Percentiles rank a stretch among this genome's conserved stretches.
phyloP scores from a whole-genome alignment of 2,113 vertebrate genomes.

The Prionailurus viverrinus region DNA sequence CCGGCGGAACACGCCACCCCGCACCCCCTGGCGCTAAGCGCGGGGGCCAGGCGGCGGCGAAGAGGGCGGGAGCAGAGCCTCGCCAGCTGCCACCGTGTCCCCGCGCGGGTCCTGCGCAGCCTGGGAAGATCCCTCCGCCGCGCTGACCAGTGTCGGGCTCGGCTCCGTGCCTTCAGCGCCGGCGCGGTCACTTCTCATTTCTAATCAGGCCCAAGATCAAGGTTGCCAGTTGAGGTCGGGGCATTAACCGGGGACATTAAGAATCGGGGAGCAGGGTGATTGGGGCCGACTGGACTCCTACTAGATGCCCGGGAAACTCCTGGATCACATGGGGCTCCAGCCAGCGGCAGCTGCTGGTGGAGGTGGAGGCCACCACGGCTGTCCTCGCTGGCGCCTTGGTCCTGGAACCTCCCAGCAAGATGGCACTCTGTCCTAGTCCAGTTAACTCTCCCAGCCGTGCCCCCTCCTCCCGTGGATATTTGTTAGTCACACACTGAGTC shows the following conservation, averaged over 20 bases:
- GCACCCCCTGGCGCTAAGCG: neutral
- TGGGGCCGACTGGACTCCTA: neutral
- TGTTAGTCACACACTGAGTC: neutral
- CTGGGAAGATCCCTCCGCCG: neutral
- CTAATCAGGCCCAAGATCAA: slow-evolving; percentile 30
- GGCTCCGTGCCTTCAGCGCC: neutral
- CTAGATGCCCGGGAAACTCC: neutral
- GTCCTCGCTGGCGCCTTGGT: neutral
- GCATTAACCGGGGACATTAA: neutral
- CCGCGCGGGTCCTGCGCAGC: fast-evolving
- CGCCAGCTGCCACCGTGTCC: neutral
- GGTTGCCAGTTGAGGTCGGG: neutral
- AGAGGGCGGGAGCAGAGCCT: neutral
- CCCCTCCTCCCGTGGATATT: neutral
- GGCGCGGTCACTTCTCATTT: neutral
- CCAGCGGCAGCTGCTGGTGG: neutral
- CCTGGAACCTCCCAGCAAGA: slow-evolving; percentile 58
- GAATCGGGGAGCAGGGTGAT: neutral
- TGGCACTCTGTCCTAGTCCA: neutral
- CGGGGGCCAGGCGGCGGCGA: fast-evolving
- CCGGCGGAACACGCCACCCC: neutral
- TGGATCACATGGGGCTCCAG: neutral
- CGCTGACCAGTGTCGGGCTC: neutral
- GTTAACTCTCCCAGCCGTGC: neutral
- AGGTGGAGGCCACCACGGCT: neutral